Conservation (phyloP, 2,888 invertebrate genomes). For the Drosophila bunnanda region DNA sequence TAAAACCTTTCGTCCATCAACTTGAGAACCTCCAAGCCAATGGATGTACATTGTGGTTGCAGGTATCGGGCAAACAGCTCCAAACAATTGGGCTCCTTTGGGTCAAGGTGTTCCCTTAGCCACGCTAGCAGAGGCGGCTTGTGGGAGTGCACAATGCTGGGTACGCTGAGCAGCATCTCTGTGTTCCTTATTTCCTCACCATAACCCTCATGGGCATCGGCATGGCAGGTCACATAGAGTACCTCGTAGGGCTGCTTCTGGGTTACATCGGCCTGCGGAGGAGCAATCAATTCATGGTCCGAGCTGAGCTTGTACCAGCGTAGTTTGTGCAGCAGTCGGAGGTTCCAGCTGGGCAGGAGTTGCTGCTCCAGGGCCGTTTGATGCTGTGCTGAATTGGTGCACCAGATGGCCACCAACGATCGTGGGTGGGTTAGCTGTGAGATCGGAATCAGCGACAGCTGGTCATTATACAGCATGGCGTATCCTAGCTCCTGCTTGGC, state of each 20-base stretch:
- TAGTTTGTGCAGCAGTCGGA: slow-evolving; percentile 90
- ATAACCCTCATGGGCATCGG: slow-evolving; percentile 50
- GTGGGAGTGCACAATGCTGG: slow-evolving; percentile 97
- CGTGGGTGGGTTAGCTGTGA: slow-evolving; percentile 87
- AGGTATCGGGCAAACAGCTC: slow-evolving; percentile 97
- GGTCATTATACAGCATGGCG: slow-evolving; percentile 90
- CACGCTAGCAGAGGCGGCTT: slow-evolving; percentile 94
- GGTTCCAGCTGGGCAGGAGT: slow-evolving; percentile 92
- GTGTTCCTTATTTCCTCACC: slow-evolving; percentile 83
- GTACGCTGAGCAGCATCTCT: slow-evolving; percentile 91
- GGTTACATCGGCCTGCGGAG: slow-evolving; percentile 85
- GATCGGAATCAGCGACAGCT: slow-evolving; percentile 90
- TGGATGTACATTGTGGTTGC: slow-evolving; percentile 92
- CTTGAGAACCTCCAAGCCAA: slow-evolving; percentile 94
- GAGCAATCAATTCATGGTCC: slow-evolving; percentile 88
- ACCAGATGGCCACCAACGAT: slow-evolving; percentile 94
- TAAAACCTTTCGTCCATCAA: slow-evolving; percentile 88
- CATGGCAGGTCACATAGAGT: slow-evolving; percentile 87
- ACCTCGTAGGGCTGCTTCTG: slow-evolving; percentile 95
- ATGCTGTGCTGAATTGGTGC: slow-evolving; percentile 93
- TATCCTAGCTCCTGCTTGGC: slow-evolving; percentile 88
- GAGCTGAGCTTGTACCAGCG: slow-evolving; percentile 91
- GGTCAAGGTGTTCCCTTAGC: slow-evolving; percentile 84
- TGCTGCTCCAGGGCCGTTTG: slow-evolving; percentile 88
- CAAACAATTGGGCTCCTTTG: slow-evolving; percentile 86